Percentiles rank a stretch among this genome's conserved stretches.
Evolutionary conservation across 2,797 vertebrate genomes (phyloP).

Genomic region (Alexandromys oeconomus): DNA sequence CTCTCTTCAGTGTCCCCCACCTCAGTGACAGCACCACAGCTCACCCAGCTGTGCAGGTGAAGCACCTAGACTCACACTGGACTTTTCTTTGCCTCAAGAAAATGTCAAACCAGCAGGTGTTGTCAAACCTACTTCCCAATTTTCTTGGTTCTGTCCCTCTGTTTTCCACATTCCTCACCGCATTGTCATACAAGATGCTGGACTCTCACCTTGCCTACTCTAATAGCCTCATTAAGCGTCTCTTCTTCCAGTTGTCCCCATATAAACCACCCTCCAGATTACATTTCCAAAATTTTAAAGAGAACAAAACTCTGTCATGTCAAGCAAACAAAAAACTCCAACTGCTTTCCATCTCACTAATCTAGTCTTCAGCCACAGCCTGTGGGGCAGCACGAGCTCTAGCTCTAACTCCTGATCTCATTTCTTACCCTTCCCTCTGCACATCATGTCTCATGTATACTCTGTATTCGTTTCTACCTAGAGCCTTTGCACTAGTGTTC

Average conservation of each 20-base stretch:
- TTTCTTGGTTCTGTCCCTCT: neutral
- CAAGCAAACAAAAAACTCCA: constrained; percentile 30
- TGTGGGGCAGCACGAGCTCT: neutral
- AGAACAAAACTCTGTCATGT: constrained; percentile 29
- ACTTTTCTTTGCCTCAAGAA: constrained; percentile 26
- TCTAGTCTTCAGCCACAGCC: neutral
- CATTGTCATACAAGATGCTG: neutral
- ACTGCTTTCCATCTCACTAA: constrained; percentile 12
- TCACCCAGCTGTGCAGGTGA: neutral
- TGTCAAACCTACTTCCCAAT: neutral
- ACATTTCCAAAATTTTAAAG: constrained; percentile 42
- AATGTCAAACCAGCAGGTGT: neutral
- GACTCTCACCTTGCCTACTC: neutral
- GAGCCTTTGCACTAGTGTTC: neutral
- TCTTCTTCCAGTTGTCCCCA: neutral
- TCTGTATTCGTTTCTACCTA: neutral
- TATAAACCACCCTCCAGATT: neutral
- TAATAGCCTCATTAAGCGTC: neutral
- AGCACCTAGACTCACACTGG: neutral
- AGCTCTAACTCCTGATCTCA: neutral
- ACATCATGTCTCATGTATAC: neutral
- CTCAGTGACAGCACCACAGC: neutral
- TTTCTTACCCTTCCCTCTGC: neutral
- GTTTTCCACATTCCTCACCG: neutral
- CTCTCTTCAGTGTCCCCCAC: neutral